Conservation (phyloP, 2,797 vertebrate genomes). For the Hybognathus amarus region DNA sequence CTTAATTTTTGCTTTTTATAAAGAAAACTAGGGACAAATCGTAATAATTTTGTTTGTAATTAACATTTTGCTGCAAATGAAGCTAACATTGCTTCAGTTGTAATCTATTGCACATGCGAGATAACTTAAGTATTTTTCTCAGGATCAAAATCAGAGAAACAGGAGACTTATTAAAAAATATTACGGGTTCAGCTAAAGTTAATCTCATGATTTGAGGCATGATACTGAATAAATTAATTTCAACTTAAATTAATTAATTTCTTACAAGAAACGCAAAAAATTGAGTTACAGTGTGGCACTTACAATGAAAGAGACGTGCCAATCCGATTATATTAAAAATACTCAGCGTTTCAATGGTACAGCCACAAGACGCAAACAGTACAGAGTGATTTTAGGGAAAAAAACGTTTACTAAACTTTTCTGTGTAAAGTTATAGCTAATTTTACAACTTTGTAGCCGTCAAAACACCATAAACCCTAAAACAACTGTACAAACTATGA, state of each 20-base stretch:
- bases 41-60: background rate
- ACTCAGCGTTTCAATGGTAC: background rate
- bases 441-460: background rate
- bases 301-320: background rate
- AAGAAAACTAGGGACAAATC: background rate
- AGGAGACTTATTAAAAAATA: background rate
- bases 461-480: background rate
- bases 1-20: background rate
- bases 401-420: no score
- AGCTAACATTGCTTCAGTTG: slow-evolving; percentile 10
- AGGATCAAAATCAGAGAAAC: background rate
- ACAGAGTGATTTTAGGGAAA: background rate
- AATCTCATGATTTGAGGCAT: background rate
- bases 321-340: background rate
- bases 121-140: slow-evolving; percentile 7
- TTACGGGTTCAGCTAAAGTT: background rate
- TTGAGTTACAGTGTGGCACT: background rate
- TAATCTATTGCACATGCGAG: background rate
- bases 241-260: background rate
- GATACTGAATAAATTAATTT: background rate
- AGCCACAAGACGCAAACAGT: background rate
- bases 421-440: background rate
- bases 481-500: background rate
- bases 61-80: background rate
- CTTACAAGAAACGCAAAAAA: background rate